Conservation (phyloP, 2,113 vertebrate genomes). For the Embiotoca jacksoni region DNA sequence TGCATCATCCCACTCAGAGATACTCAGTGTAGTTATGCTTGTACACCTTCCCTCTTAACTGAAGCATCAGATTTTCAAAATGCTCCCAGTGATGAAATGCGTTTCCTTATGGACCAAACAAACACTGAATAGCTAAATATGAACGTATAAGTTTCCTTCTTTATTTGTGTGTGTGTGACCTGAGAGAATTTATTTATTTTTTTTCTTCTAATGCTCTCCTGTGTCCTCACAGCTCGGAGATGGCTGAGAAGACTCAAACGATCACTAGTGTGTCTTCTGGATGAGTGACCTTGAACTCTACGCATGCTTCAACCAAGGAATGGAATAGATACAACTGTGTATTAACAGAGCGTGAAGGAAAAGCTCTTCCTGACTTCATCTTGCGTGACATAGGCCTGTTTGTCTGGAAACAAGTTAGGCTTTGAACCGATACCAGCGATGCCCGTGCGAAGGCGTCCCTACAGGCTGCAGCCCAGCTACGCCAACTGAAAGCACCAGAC, state of each 20-base stretch:
- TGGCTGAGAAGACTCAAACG: conserved; percentile 32
- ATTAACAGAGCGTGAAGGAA: conserved; percentile 34
- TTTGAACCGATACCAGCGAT: conserved; percentile 63
- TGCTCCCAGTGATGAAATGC: neutral
- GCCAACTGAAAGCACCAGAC: conserved; percentile 57
- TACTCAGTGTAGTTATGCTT: neutral
- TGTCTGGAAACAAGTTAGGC: conserved; percentile 55
- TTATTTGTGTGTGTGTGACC: neutral
- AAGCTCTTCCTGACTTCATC: conserved; percentile 33
- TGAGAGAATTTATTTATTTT: neutral
- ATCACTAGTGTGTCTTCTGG: conserved; percentile 12
- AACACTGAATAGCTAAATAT: neutral
- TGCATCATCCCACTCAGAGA: conserved; percentile 34
- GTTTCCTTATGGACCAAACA: neutral
- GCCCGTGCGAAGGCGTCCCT: conserved; percentile 58
- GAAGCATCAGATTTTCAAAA: neutral
- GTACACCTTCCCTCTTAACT: neutral
- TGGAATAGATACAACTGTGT: conserved; percentile 25
- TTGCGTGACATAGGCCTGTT: conserved; percentile 36
- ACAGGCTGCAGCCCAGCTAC: conserved; percentile 62
- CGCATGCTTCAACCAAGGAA: conserved; percentile 31
- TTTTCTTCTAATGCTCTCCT: conserved; percentile 25
- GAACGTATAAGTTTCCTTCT: neutral
- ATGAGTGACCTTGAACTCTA: conserved; percentile 69
- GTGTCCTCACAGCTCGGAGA: conserved; percentile 68